Base-by-base conservation (phyloP, 1,140 invertebrate species). In the Diabrotica undecimpunctata region DNA sequence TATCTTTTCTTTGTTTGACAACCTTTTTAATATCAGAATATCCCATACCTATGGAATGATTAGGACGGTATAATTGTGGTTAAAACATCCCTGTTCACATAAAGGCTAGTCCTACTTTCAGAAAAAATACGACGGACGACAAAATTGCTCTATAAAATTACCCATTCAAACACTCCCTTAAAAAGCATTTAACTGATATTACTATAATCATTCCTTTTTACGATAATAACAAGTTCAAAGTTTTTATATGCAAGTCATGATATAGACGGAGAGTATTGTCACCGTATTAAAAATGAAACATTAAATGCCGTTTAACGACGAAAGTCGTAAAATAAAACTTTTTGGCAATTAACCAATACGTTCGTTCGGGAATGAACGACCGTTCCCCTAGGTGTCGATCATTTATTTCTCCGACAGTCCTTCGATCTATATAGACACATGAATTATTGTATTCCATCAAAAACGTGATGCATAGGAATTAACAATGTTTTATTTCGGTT, bases 281-380 rank as follows among this genome's bases (percentile, higher is more conserved):
- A 41, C 55, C 55, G 25, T 57, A 57, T 57, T 37, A 57, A 37
- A 37, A 57, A 57, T 57, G 36, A 37, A 35, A 57, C 55, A 57
- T 57, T 37, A 38, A 57, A 57, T 35, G 59, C 14, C 39, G 46
- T 61, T 61, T 61, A 61, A 61, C 59, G 59, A 39, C 14, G 12
- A 50, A 58, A 52, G 41, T 39, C 59, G 41, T 61, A 61, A 61
- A 61, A 61, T 52, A 61, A 61, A 61, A 52, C 9, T 61, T 41
- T 61, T 61, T 61, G 50, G 59, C 59, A 61, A 61, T 61, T 61
- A 61, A 61, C 59, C 59, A 61, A 61, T 61, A 61, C 14, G 13
- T 61, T 52, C 46, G 59, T 12, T 37, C 55, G 6, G 55, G 6
- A 25, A 25, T 25, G 9, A 50, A 13, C 37, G 25, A 25, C n/a